Evolutionary conservation across 2,888 invertebrate genomes (phyloP), one percentile per base, ranked within the genome.

Genomic region (Fragum sueziense): DNA sequence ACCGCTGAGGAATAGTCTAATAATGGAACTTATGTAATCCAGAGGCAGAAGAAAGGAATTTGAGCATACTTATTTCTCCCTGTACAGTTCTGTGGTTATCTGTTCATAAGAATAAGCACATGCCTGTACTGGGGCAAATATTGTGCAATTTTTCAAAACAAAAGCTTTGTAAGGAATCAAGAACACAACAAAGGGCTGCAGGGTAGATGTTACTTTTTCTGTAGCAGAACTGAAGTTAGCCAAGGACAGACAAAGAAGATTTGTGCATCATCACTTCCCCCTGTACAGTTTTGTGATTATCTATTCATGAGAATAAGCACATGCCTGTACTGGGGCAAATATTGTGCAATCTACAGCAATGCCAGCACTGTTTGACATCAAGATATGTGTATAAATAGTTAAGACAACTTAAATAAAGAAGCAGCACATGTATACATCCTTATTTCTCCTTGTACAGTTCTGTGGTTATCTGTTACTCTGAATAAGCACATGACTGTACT

Each of bases 401-500:
- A 41, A 41, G 41, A 41, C 17, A 41, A 9, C 17, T 17, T 11
- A 41, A 41, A 17, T 17, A 41, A 11, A 41, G 17, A 41, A 41
- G n/a, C n/a, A 52, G n/a, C 9, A 52, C n/a, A 52, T n/a, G 22
- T 14, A 9, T n/a, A n/a, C n/a, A n/a, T n/a, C n/a, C n/a, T n/a
- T 14, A n/a, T 41, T 41, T 59, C 9, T 59, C 31, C 47, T 54
- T 1, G 54, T 47, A 70, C 57, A 52, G 72, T 14, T 72, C 25
- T 73, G 73, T 62, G 62, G 33, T 59, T 31, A 37, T 74, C 33
- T 68, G 7, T 9, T 51, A n/a, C n/a, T 14, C 11, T 51, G 3
- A 27, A 70, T 70, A 47, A 78, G 79, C 74, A 74, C 78, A 79
- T 79, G 74, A 41, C 70, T 74, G 74, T 79, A 74, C 74, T 70